A percentile compares a stretch with the other conserved stretches of the same genome.
These are phyloP conservation scores for Pyrocoelia pectoralis DNA, from an alignment of 2,888 invertebrate genomes.

Conservation along the genomic window DNA sequence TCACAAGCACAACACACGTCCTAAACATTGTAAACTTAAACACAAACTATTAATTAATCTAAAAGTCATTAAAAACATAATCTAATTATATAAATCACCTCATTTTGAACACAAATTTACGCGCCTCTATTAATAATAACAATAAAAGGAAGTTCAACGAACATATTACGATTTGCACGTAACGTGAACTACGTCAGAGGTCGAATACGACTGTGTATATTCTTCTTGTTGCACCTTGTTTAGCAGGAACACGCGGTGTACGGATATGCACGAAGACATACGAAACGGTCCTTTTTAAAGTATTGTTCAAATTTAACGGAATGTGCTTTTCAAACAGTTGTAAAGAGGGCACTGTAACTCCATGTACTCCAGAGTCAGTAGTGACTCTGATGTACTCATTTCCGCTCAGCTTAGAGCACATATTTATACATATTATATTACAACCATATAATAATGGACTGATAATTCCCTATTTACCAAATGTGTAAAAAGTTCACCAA, in stretches of 20 bases:
- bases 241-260: conserved; percentile 45
- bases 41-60: conserved; percentile 45
- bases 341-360: too few relatives aligned
- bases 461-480: too few relatives aligned
- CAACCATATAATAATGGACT: too few relatives aligned
- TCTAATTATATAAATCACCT: conserved; percentile 33
- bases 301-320: too few relatives aligned
- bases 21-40: conserved; percentile 47
- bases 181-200: conserved; percentile 21
- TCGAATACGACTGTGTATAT: conserved; percentile 41
- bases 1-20: conserved; percentile 49
- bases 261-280: conserved; percentile 38
- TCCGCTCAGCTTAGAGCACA: too few relatives aligned
- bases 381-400: too few relatives aligned
- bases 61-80: conserved; percentile 44
- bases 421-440: too few relatives aligned
- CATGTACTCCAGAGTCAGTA: too few relatives aligned
- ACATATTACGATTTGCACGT: conserved; percentile 29
- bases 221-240: conserved; percentile 44
- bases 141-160: conserved; percentile 18
- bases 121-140: neutral
- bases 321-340: too few relatives aligned
- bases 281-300: neutral
- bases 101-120: conserved; percentile 19
- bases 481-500: too few relatives aligned